Base-by-base conservation (phyloP, 1,140 invertebrate species). In the Drosophila mauritiana region DNA sequence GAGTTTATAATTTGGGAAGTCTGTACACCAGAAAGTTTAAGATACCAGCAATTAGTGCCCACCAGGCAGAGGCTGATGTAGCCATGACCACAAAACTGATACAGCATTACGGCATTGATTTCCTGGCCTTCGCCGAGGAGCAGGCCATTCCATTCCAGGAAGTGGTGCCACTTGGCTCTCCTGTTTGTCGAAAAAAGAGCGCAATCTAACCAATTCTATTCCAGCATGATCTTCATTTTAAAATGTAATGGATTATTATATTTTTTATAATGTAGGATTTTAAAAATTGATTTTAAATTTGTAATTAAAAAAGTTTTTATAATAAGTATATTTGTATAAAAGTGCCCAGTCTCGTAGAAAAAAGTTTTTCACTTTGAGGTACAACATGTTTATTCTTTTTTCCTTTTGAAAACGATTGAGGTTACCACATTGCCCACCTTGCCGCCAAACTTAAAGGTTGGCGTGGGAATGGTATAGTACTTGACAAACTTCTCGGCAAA, bases 381-480 rank as follows among this genome's bases (percentile, higher is more conserved):
- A 31, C 31, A 31, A 10, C 31, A 8, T 31, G 31, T 31, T 31
- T 31, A 5, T 13, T 17, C n/a, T 39, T 34, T 46, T 45, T n/a
- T 75, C 22, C 89, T 91, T 17, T 76, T 91, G 73, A 97, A 97
- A 5, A 97, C 94, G 11, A 97, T 93, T 63, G 95, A 95, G 0
- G 96, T 96, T 11, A 97, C 95, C 63, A 95, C 94, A 80, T 94
- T 96, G 54, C 97, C 97, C 25, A 94, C 94, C 93, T 96, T 95
- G 46, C 97, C 97, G 42, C 97, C 97, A 93, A 98, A 98, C 76
- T 95, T 94, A 91, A 97, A 97, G 36, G 94, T 94, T 5, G 97
- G 96, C 7, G 96, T 95, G 36, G 96, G 96, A 81, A 98, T 95
- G 6, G 94, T 93, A 31, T 94, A 91, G 56, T 94, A 76, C 1